phyloP scores from a whole-genome alignment of 2,113 vertebrate genomes.

The Eptatretus burgeri region DNA sequence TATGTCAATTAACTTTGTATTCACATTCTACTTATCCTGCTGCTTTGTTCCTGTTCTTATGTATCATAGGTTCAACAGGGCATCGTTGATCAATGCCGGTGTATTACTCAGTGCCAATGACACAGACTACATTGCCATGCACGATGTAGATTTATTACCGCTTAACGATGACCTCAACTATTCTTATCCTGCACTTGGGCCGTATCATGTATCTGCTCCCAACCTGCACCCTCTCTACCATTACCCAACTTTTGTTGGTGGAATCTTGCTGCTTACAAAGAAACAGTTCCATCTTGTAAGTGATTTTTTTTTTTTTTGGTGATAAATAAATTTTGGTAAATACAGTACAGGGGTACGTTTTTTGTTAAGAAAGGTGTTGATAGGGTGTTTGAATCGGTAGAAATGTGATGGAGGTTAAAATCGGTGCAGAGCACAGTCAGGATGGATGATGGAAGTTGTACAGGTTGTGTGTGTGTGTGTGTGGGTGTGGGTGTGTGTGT shows the following conservation, averaged over 20 bases:
- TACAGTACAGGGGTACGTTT: not conserved
- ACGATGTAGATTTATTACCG: conserved; percentile 75
- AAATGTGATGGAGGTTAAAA: not conserved
- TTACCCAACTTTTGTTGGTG: conserved; percentile 79
- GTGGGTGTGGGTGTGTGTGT: no score
- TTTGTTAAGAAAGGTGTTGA: not conserved
- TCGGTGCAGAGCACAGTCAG: not conserved
- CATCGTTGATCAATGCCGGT: conserved; percentile 70
- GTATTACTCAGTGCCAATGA: conserved; percentile 61
- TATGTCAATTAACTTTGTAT: not conserved
- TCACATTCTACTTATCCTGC: not conserved
- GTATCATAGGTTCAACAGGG: conserved; percentile 51
- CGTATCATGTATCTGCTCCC: conserved; percentile 72
- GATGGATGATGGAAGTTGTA: not conserved
- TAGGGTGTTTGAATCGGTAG: not conserved
- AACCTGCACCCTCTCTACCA: conserved; percentile 89
- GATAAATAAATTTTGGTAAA: not conserved
- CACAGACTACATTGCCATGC: conserved; percentile 93
- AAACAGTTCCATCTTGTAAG: conserved; percentile 58
- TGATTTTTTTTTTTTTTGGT: not conserved
- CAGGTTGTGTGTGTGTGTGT: no score
- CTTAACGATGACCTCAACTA: conserved; percentile 67
- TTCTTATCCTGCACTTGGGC: conserved; percentile 45
- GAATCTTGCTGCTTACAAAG: conserved; percentile 78
- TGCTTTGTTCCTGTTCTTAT: no score